Conservation (phyloP, 2,113 vertebrate genomes). For the Mastomys coucha region DNA sequence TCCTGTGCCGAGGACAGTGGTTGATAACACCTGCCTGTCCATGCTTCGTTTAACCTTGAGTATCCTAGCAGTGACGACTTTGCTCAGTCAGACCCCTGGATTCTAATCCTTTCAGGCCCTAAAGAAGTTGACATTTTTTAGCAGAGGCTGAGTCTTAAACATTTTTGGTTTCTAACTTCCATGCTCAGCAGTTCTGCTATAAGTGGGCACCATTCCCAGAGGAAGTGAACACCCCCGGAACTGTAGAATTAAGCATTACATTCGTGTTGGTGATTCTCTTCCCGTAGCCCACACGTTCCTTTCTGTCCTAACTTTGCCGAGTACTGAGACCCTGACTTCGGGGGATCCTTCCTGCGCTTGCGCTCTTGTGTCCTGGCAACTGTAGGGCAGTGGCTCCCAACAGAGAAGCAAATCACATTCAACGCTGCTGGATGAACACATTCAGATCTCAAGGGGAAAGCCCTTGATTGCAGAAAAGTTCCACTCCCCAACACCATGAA, state of each 20-base stretch:
- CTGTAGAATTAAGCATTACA: slow-evolving; percentile 51
- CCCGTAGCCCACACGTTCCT: background rate
- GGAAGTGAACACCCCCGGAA: slow-evolving; percentile 33
- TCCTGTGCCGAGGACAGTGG: background rate
- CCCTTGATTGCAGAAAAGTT: background rate
- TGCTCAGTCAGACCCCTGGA: background rate
- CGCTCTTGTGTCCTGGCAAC: background rate
- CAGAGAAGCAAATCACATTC: background rate
- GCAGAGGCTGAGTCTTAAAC: slow-evolving; percentile 41
- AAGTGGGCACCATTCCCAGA: slow-evolving; percentile 63
- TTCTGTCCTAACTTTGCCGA: slow-evolving; percentile 8
- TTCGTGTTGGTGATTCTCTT: slow-evolving; percentile 3
- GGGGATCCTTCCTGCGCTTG: background rate
- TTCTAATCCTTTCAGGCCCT: slow-evolving; percentile 32
- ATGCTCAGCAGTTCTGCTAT: slow-evolving; percentile 61
- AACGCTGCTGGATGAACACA: background rate
- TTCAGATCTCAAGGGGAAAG: background rate
- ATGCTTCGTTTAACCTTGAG: slow-evolving; percentile 20
- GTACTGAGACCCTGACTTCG: slow-evolving; percentile 7
- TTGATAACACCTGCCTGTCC: background rate
- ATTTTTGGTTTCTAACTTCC: slow-evolving; percentile 52
- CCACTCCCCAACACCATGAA: background rate
- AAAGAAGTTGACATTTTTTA: slow-evolving; percentile 37
- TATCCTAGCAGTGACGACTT: background rate
- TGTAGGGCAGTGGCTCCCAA: background rate